These are phyloP conservation scores for Enteromius paludinosus DNA, from an alignment of 2,797 vertebrate genomes.

Conservation along the genomic window DNA sequence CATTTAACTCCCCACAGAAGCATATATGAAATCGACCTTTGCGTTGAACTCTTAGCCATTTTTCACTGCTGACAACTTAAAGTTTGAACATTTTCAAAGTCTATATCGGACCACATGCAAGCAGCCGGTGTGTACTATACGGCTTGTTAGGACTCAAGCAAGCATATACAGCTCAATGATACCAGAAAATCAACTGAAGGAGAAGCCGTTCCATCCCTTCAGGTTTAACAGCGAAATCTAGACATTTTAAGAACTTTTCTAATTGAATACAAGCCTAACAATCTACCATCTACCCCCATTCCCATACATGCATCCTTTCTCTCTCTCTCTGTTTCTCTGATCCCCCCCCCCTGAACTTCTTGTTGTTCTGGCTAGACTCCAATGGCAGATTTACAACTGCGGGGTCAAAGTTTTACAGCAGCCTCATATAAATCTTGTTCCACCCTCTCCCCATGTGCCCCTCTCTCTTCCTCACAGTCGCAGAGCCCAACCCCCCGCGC, in stretches of 20 bases:
- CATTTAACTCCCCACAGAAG: background rate
- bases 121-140: background rate
- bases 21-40: background rate
- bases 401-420: constrained; percentile 66
- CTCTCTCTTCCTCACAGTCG: constrained; percentile 39
- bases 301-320: constrained; percentile 20
- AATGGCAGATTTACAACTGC: constrained; percentile 66
- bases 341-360: constrained; percentile 59
- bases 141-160: constrained; percentile 8
- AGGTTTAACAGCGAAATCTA: background rate
- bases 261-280: constrained; percentile 10
- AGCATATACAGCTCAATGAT: background rate
- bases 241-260: constrained; percentile 18
- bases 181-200: background rate
- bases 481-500: constrained; percentile 24
- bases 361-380: constrained; percentile 63
- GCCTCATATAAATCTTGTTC: constrained; percentile 63
- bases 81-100: background rate
- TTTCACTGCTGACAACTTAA: background rate
- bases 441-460: constrained; percentile 49
- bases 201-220: background rate
- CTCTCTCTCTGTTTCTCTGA: constrained; percentile 16
- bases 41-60: background rate
- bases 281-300: constrained; percentile 16
- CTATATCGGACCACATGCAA: background rate